A percentile compares a stretch with the other conserved stretches of the same genome.
Conservation (phyloP, 2,797 vertebrate genomes). For the Delichon dasypus region DNA sequence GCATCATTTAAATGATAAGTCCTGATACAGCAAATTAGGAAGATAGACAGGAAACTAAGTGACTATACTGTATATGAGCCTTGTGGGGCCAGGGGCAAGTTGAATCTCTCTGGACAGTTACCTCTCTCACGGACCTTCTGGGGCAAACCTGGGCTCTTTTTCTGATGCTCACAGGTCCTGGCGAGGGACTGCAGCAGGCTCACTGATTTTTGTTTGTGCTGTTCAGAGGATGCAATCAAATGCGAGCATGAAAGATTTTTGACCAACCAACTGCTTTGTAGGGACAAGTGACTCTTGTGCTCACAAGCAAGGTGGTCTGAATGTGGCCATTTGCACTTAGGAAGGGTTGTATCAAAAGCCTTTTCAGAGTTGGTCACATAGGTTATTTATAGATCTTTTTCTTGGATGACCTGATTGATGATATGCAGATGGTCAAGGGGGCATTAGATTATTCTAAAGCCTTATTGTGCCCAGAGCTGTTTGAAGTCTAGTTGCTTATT, state of each 20-base stretch:
- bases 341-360: conserved; percentile 44
- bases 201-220: not conserved
- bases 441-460: conserved; percentile 43
- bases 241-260: not conserved
- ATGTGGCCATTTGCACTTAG: not conserved
- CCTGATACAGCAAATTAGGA: not conserved
- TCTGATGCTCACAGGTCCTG: not conserved
- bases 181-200: not conserved
- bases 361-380: conserved; percentile 49
- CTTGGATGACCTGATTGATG: conserved; percentile 67
- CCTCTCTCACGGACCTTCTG: not conserved
- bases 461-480: conserved; percentile 54
- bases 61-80: not conserved
- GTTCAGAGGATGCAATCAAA: not conserved
- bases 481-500: conserved; percentile 64
- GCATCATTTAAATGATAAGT: not conserved
- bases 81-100: not conserved
- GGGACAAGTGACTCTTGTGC: conserved; percentile 42
- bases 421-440: conserved; percentile 64
- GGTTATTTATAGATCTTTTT: conserved; percentile 66
- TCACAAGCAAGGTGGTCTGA: conserved; percentile 33
- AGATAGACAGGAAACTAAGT: not conserved
- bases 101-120: not conserved
- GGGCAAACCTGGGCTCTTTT: not conserved
- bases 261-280: not conserved